phyloP scores from a whole-genome alignment of 2,888 invertebrate genomes.

The Chloromyia formosa region DNA sequence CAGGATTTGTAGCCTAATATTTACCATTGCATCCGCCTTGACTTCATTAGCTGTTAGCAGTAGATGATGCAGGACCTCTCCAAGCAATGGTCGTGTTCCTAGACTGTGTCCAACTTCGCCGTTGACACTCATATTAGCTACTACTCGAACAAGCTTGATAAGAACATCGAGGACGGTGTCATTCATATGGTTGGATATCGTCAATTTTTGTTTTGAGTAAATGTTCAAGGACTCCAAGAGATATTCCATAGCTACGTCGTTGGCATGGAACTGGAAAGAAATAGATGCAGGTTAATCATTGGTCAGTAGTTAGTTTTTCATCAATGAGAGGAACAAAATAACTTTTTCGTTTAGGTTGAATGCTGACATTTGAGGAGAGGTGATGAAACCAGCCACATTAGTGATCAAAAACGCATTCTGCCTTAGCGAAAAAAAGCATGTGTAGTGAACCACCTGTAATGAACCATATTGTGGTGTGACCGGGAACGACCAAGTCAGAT shows the following conservation, averaged over 20 bases:
- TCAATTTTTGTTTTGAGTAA: constrained; percentile 65
- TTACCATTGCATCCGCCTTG: constrained; percentile 52
- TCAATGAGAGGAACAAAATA: too few species aligned
- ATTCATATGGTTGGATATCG: constrained; percentile 60
- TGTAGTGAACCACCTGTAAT: too few species aligned
- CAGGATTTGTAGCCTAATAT: neutral
- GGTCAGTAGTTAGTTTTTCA: neutral
- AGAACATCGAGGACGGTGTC: constrained; percentile 64
- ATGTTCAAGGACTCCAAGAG: constrained; percentile 66
- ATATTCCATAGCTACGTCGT: constrained; percentile 67
- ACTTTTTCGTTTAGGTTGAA: too few species aligned
- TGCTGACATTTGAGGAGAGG: too few species aligned
- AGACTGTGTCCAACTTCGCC: constrained; percentile 77
- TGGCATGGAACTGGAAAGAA: constrained; percentile 66
- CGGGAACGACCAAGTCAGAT: too few species aligned
- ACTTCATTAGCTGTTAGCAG: constrained; percentile 53
- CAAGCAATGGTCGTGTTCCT: constrained; percentile 62
- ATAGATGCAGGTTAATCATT: constrained; percentile 36
- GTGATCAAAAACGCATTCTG: too few species aligned
- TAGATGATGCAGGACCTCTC: constrained; percentile 63
- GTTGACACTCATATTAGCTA: constrained; percentile 85
- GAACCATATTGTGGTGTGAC: too few species aligned
- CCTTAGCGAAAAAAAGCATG: too few species aligned
- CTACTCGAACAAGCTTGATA: constrained; percentile 71
- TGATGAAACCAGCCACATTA: too few species aligned